phyloP scores from a whole-genome alignment of 2,797 vertebrate species.

The Pogonophryne albipinna region DNA sequence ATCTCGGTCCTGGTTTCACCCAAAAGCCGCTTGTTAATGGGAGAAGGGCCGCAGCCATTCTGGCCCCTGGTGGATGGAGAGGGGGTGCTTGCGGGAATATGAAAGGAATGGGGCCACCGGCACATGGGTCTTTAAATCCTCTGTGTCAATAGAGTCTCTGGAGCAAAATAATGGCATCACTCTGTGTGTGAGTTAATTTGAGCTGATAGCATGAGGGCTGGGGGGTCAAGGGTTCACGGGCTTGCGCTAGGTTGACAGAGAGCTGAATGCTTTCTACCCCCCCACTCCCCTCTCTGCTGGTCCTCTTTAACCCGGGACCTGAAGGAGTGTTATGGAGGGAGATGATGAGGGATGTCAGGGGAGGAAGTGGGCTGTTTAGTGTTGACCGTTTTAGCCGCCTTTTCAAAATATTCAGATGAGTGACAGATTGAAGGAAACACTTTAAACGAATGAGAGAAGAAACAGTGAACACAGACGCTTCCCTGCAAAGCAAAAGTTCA shows the following conservation, averaged over 20 bases:
- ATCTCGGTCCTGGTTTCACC: constrained; percentile 56
- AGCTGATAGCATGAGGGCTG: constrained; percentile 90
- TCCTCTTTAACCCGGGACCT: constrained; percentile 53
- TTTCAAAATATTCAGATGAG: constrained; percentile 37
- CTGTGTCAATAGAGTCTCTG: constrained; percentile 86
- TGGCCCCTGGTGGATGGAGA: constrained; percentile 70
- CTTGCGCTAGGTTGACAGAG: constrained; percentile 87
- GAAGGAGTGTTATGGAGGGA: constrained; percentile 54
- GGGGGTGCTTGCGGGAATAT: constrained; percentile 75
- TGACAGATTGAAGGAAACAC: constrained; percentile 36
- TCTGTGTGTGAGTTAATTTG: constrained; percentile 89
- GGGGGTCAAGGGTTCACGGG: constrained; percentile 85
- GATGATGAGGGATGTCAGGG: constrained; percentile 55
- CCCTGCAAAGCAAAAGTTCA: neutral
- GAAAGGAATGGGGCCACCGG: constrained; percentile 86
- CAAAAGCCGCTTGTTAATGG: constrained; percentile 80
- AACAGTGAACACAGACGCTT: constrained; percentile 6
- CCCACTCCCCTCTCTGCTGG: constrained; percentile 26
- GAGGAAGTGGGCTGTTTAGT: constrained; percentile 66
- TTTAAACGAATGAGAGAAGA: neutral
- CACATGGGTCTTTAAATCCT: constrained; percentile 85
- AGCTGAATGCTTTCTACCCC: constrained; percentile 84
- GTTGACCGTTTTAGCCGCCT: constrained; percentile 66
- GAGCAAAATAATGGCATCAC: constrained; percentile 92
- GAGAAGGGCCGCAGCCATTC: constrained; percentile 63